Percentiles rank a stretch among this genome's conserved stretches.
Evolutionary conservation across 2,113 vertebrate species (phyloP).

Genomic region (Procavia capensis): DNA sequence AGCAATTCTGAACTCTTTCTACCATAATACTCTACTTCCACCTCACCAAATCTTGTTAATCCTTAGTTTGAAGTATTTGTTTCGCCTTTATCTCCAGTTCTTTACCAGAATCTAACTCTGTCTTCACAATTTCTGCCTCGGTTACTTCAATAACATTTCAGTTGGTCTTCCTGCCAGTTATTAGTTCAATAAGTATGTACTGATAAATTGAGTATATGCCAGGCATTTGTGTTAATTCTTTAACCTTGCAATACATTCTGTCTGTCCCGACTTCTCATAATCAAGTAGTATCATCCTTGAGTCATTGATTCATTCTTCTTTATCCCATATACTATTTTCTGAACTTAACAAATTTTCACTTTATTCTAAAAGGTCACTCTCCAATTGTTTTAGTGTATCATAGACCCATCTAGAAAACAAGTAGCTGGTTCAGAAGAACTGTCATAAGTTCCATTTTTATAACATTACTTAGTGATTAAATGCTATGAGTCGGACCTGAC

Average conservation of each 20-base stretch:
- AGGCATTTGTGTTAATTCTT: not conserved
- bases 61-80: not conserved
- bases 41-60: not conserved
- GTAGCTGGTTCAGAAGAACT: not conserved
- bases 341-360: constrained; percentile 5
- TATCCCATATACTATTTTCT: not conserved
- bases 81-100: not conserved
- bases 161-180: not conserved
- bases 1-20: not conserved
- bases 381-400: constrained; percentile 20
- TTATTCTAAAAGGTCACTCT: not conserved
- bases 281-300: not conserved
- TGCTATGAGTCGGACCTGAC: too few species aligned
- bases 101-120: not conserved
- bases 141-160: not conserved
- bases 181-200: not conserved
- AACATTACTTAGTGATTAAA: not conserved
- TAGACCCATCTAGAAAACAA: constrained; percentile 31
- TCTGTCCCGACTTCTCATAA: not conserved
- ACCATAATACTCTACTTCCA: not conserved
- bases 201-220: not conserved
- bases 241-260: not conserved
- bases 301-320: too few species aligned
- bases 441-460: constrained; percentile 25
- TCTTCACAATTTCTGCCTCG: not conserved